Evolutionary conservation across 2,888 invertebrate genomes (phyloP), one percentile per base, ranked within the genome.

Genomic region (Pyrochroa serraticornis): DNA sequence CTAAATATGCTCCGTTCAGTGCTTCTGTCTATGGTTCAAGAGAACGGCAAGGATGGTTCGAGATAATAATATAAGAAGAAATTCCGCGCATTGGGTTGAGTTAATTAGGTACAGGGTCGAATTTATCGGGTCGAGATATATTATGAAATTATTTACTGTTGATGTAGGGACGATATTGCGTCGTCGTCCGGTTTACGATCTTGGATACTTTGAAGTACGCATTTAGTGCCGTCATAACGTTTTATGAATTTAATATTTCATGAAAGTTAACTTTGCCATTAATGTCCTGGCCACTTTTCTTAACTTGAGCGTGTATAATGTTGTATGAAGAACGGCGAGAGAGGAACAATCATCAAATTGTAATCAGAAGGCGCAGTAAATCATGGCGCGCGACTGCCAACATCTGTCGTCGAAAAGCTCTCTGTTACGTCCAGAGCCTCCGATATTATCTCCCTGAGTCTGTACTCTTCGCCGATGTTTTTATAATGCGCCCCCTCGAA

Each of bases 301-400:
- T 73, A 73, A 74, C 69, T 71, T 70, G 62, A 67, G 71, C 72
- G 67, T 72, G 71, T 71, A 72, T 74, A 74, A 74, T 71, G 69
- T 67, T 71, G 70, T 64, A 73, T 71, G 73, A 73, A 72, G 71
- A 71, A 71, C 65, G 69, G 54, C 66, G 66, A 64, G 62, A 70
- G 73, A 71, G 73, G 75, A 78, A 78, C 77, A 79, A 79, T 79
- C 77, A 79, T 79, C 77, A 79, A 79, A 79, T 78, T 77, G 79
- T 78, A 79, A 79, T 79, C 79, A 79, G 76, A 75, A 75, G 68
- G 69, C 64, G 75, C 73, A 74, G 74, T 79, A 79, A 79, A 79
- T 79, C 79, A 79, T 72, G 64, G 67, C 65, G 70, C 71, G 71
- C 73, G 71, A 73, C 73, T 72, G 58, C 58, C 60, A 71, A 70